Evolutionary conservation across 1,140 invertebrate genomes (phyloP).

Genomic region (Apis laboriosa): DNA sequence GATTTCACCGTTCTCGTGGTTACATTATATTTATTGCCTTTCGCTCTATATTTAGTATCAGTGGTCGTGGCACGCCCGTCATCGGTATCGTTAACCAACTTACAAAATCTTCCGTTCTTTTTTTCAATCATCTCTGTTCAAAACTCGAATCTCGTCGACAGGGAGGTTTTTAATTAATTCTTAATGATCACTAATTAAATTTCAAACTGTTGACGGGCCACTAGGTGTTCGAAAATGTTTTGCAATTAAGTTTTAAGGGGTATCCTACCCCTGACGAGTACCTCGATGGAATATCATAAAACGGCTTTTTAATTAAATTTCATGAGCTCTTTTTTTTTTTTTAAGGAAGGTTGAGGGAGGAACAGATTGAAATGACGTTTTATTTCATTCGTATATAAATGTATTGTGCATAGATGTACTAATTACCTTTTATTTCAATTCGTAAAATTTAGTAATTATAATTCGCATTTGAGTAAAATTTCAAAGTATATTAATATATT

Average conservation of each 20-base stretch:
- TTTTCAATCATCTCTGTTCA: not conserved
- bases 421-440: not conserved
- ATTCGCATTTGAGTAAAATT: not conserved
- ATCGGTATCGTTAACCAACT: not conserved
- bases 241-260: constrained; percentile 28
- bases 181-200: constrained; percentile 39
- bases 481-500: not conserved
- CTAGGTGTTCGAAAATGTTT: constrained; percentile 10
- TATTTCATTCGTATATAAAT: not conserved
- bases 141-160: not conserved
- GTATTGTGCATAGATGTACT: not conserved
- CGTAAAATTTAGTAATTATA: not conserved
- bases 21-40: constrained; percentile 32
- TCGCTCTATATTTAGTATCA: constrained; percentile 37
- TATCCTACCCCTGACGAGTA: not conserved
- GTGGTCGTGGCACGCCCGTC: not conserved
- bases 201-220: constrained; percentile 9
- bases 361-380: not conserved
- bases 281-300: not conserved
- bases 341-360: not conserved
- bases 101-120: not conserved
- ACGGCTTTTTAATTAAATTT: constrained; percentile 28
- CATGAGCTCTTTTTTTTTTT: not conserved
- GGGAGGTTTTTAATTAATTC: not conserved
- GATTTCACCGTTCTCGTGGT: constrained; percentile 18